Percentiles rank a stretch among this genome's conserved stretches.
Conservation (phyloP, 1,140 invertebrate genomes). For the Bombus huntii region DNA sequence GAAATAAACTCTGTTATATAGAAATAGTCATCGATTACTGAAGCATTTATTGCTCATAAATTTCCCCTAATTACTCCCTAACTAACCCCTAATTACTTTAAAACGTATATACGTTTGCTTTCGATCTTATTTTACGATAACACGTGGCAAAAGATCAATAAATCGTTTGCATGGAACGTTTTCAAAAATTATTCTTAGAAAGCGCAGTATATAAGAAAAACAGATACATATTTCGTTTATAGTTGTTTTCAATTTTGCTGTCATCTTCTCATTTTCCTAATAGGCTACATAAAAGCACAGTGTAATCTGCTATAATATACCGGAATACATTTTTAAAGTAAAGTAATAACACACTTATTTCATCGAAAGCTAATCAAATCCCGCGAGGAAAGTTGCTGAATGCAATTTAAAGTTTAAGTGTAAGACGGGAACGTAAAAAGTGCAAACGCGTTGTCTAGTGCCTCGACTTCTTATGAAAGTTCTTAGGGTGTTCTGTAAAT, state of each 20-base stretch:
- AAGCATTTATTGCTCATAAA: too few species aligned
- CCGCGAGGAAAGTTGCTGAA: slow-evolving; percentile 16
- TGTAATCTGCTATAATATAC: neutral
- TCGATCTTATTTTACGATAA: neutral
- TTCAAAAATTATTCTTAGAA: too few species aligned
- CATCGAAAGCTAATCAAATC: slow-evolving; percentile 16
- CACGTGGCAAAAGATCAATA: too few species aligned
- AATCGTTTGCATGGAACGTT: neutral
- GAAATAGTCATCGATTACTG: too few species aligned
- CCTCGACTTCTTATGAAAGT: neutral
- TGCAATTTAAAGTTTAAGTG: slow-evolving; percentile 38
- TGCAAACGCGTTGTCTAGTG: slow-evolving; percentile 27
- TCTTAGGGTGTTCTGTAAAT: slow-evolving; percentile 6
- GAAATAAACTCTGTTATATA: too few species aligned
- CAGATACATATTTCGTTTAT: too few species aligned
- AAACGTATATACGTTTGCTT: neutral
- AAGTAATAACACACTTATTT: slow-evolving; percentile 8
- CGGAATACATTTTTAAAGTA: slow-evolving; percentile 12
- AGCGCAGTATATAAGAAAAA: too few species aligned
- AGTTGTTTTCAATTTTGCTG: too few species aligned
- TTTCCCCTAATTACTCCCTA: too few species aligned
- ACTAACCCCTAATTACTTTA: neutral
- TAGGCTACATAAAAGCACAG: too few species aligned
- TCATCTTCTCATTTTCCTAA: too few species aligned
- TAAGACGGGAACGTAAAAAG: slow-evolving; percentile 18